Base-by-base conservation (phyloP, 2,888 invertebrate genomes). In the Tribolium freemani region DNA sequence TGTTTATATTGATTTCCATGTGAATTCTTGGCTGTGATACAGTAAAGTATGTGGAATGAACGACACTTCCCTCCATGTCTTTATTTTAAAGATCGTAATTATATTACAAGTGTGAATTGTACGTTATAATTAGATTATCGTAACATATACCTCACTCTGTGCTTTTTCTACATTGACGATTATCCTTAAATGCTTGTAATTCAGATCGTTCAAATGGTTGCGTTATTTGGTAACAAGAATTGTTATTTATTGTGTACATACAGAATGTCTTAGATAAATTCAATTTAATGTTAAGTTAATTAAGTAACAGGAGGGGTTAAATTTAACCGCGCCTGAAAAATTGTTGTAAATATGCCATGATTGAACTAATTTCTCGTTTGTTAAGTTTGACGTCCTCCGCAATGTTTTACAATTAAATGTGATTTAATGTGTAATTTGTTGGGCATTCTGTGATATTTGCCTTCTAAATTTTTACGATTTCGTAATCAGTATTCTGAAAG, bases 1-100 rank as follows among this genome's bases (percentile, higher is more conserved):
- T 82, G 78, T 80, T 79, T 79, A 80, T 79, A 79, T 81, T 83
- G 53, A 72, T 84, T 86, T 85, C 84, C 84, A 85, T 86, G 85
- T 86, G 85, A 86, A 86, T 86, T 86, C 84, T 86, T 85, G 87
- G 86, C 87, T 87, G 87, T 87, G 87, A 87, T 86, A 86, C 86
- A 86, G 84, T 85, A 86, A 86, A 86, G 84, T 85, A 83, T 84
- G 83, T 84, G 83, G 83, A 83, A 81, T 81, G 83, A 80, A 82
- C 82, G 83, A 83, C 84, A 84, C 83, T 85, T 85, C 85, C 85
- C 84, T 86, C 84, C 84, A 84, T 83, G 79, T 81, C 75, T 79
- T 78, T 78, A 76, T 80, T 72, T 74, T 74, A 75, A 80, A 77
- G 78, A 79, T 78, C 79, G 76, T 79, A 77, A 75, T 76, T 75